Evolutionary conservation across 2,113 vertebrate genomes (phyloP).

Genomic region (Vidua chalybeata): DNA sequence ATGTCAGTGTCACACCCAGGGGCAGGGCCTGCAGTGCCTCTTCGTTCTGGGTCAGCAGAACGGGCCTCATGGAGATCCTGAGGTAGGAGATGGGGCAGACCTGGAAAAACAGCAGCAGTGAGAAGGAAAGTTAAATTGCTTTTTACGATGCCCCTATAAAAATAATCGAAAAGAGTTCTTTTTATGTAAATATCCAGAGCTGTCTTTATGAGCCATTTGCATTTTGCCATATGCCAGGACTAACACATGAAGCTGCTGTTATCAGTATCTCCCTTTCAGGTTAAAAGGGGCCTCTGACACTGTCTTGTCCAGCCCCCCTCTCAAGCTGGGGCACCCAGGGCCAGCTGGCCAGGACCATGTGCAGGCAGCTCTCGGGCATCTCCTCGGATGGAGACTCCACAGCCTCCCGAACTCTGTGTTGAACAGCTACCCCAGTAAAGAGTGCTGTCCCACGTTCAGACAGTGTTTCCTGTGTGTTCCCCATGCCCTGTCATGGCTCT

Average conservation of each 20-base stretch:
- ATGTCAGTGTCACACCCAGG: conserved; percentile 83
- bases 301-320: background rate
- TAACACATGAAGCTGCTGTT: background rate
- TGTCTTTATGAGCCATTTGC: background rate
- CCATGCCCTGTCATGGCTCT: background rate
- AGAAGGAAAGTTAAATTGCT: background rate
- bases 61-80: conserved; percentile 83
- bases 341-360: background rate
- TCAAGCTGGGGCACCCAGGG: background rate
- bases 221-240: background rate
- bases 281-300: background rate
- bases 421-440: background rate
- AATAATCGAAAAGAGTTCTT: background rate
- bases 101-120: conserved; percentile 59
- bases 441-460: background rate
- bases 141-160: background rate
- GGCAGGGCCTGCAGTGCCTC: conserved; percentile 82
- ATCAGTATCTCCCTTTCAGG: background rate
- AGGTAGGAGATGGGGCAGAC: conserved; percentile 93
- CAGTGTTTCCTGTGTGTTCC: background rate
- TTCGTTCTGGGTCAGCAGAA: conserved; percentile 73
- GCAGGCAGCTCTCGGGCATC: background rate
- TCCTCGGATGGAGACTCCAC: background rate
- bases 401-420: background rate
- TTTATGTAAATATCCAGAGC: background rate